Evolutionary conservation across 2,797 vertebrate genomes (phyloP), one percentile per base, ranked within the genome.

Genomic region (Ateles fusciceps): DNA sequence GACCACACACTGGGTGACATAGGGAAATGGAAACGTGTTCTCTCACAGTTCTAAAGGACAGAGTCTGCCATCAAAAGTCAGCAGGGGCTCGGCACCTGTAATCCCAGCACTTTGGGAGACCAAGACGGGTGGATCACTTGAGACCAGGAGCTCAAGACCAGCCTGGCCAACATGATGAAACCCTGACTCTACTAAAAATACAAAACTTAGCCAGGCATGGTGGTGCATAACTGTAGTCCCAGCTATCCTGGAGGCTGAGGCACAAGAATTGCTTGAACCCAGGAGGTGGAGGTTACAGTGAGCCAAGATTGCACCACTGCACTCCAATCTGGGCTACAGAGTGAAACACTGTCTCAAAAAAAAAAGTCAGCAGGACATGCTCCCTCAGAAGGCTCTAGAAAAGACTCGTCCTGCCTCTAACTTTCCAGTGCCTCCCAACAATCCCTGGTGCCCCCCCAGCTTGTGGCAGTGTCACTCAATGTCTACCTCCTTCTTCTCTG

Each of bases 381-480:
- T 52, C 4, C 52, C 84, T 55, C n/a, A 7, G 36, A 22, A 74
- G 22, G 8, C 26, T 30, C 39, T 50, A 59, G 28, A 28, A 10
- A 85, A 9, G 22, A 15, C 0, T 1, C 2, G 13, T 15, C 83
- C 13, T 24, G 57, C 14, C 6, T 57, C 72, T 36, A 48, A 30
- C 33, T 11, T 75, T 44, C 79, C 4, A 42, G 52, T 4, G 46
- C 33, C 12, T 10, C 24, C 79, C 72, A 36, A 46, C 7, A 26
- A 14, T 48, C 52, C 44, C 55, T 1, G 0, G 19, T 44, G 24
- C 1, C 3, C 46, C 46, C 61, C 26, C 2, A 9, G 30, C 17
- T 39, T 30, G 1, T 26, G 12, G 26, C 15, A 28, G 0, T 15
- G 0, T 26, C 42, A 11, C 17, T 55, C 7, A 7, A 1, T 0